A percentile compares a stretch with the other conserved stretches of the same genome.
phyloP scores from a whole-genome alignment of 2,888 invertebrate genomes.

The Eutolmus rufibarbis region DNA sequence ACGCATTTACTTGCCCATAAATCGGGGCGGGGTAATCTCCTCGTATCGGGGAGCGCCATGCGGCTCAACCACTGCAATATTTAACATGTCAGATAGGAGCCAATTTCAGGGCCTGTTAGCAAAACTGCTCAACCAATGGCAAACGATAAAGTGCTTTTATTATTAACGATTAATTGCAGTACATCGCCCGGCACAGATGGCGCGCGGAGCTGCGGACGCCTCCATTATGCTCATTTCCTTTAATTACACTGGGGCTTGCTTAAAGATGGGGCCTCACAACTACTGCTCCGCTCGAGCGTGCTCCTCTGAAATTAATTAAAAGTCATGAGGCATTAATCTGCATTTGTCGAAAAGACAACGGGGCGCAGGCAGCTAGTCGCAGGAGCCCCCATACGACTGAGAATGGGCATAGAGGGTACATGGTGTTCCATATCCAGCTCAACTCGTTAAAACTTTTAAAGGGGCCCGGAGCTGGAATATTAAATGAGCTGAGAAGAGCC shows the following conservation, averaged over 20 bases:
- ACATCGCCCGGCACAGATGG: not conserved
- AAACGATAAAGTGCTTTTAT: slow-evolving; percentile 8
- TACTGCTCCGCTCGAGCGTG: not conserved
- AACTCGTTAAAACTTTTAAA: slow-evolving; percentile 2
- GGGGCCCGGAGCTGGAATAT: not conserved
- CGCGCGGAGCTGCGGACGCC: not conserved
- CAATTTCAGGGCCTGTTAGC: slow-evolving; percentile 6
- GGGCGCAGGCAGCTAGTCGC: not conserved
- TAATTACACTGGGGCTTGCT: not conserved
- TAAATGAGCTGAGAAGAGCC: not conserved
- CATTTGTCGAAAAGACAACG: slow-evolving; percentile 27
- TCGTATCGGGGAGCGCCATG: not conserved
- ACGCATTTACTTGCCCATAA: not conserved
- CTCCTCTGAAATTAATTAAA: slow-evolving; percentile 24
- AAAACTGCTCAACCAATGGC: slow-evolving; percentile 1
- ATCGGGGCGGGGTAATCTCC: not conserved
- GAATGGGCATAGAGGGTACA: not conserved
- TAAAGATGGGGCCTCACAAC: not conserved
- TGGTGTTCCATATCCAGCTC: not conserved
- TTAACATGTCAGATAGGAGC: not conserved
- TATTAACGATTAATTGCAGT: slow-evolving; percentile 10
- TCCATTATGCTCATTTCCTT: slow-evolving; percentile 16
- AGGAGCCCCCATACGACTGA: not conserved
- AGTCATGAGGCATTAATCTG: slow-evolving; percentile 32
- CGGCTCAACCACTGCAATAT: not conserved